Evolutionary conservation across 1,140 invertebrate genomes (phyloP), one percentile per base, ranked within the genome.

Genomic region (Panagrolaimus sp.): DNA sequence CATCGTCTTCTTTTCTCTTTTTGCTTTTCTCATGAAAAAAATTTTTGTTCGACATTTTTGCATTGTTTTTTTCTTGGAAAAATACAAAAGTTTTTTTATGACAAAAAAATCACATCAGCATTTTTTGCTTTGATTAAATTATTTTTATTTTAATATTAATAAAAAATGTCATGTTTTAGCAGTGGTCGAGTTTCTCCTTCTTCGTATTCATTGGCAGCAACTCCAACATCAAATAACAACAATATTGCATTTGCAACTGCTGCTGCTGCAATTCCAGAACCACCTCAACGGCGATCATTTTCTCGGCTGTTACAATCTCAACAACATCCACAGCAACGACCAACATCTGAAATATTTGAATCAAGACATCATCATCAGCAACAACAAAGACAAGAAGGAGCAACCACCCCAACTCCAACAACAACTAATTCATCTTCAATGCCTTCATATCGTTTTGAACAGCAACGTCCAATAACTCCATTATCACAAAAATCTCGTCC

Each of bases 251-350:
- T 7, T 4, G 32, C 32, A 38, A 26, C 52, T 21, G 21, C 52
- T 21, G 28, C 52, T 28, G 28, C 52, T 10, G 32, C 63, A 10
- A 44, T 44, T 12, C 52, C 52, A 12, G 52, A 58, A 7, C 52
- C 52, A 21, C 52, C 52, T 12, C 52, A 58, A 28, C 52, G 52
- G 14, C 52, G 52, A 58, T 58, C 52, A 12, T 58, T 58, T 21
- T 21, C 15, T 12, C 52, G 28, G 12, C 52, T 58, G 14, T 28
- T 58, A 28, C 52, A 58, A 28, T 28, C 52, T 12, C 17, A n/a
- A 12, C 52, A 28, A 21, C 1, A 58, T 58, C 24, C 15, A 68
- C 5, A 43, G 43, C 52, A 21, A 12, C 52, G 21, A 58, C 21
- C 52, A 1, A 58, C 52, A 12, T 28, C 52, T 21, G 52, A 21